phyloP scores from a whole-genome alignment of 2,113 vertebrate species.

The Elephas maximus region DNA sequence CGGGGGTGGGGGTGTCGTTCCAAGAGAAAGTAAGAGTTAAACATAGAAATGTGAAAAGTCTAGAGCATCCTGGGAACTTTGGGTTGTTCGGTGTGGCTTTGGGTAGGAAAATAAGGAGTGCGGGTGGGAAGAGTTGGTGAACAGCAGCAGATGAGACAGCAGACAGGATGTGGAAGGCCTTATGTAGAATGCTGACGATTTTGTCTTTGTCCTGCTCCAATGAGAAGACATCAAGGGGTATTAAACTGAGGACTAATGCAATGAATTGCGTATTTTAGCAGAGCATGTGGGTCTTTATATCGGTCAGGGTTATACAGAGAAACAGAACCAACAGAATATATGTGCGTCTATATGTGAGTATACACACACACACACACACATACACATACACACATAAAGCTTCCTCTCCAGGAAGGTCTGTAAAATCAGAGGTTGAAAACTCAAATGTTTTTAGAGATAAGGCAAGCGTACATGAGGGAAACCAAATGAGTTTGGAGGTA shows the following conservation, averaged over 20 bases:
- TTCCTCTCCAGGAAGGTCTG: neutral
- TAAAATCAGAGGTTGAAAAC: neutral
- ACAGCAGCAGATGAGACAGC: neutral
- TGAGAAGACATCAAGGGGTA: neutral
- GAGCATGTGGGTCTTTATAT: too few species aligned
- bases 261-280: neutral
- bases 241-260: neutral
- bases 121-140: neutral
- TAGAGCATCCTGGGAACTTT: neutral
- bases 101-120: neutral
- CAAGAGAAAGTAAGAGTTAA: neutral
- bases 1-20: neutral
- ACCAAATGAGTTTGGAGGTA: neutral
- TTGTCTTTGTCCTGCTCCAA: neutral
- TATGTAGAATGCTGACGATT: neutral
- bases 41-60: neutral
- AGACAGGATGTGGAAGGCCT: too few species aligned
- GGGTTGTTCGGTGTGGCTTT: neutral
- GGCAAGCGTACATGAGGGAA: neutral
- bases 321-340: too few species aligned
- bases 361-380: too few species aligned
- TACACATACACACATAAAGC: neutral
- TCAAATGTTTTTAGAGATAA: neutral
- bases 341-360: too few species aligned
- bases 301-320: too few species aligned